A percentile compares a stretch with the other conserved stretches of the same genome.
Conservation (phyloP, 1,140 invertebrate genomes). For the Coptotermes formosanus region DNA sequence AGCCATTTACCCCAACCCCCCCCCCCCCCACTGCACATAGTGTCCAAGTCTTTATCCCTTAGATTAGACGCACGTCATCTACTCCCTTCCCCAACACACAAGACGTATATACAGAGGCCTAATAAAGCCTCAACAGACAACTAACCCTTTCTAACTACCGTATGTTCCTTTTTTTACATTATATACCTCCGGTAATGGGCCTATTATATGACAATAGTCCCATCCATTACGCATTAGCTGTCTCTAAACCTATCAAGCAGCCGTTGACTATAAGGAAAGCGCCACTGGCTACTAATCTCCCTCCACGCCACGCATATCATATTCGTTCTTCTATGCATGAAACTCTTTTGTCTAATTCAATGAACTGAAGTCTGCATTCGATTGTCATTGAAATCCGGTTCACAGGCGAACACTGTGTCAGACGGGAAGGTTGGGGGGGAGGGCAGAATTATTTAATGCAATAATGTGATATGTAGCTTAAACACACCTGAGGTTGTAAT, state of each 20-base stretch:
- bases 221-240: constrained; percentile 18
- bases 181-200: neutral
- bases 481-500: too few relatives aligned
- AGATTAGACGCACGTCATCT: neutral
- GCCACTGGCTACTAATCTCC: neutral
- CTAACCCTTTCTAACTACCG: neutral
- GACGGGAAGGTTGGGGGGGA: neutral
- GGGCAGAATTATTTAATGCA: too few relatives aligned
- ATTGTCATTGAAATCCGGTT: constrained; percentile 16
- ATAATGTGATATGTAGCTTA: too few relatives aligned
- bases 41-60: neutral
- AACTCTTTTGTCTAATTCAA: constrained; percentile 3
- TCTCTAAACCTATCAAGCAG: neutral
- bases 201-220: constrained; percentile 11
- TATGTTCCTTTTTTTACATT: neutral
- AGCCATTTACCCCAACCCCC: neutral
- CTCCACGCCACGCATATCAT: neutral
- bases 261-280: neutral
- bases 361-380: neutral
- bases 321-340: neutral
- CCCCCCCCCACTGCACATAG: too few relatives aligned
- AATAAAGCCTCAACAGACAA: neutral
- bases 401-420: neutral
- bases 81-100: neutral
- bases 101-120: neutral